Evolutionary conservation across 2,113 vertebrate species (phyloP), one percentile per base, ranked within the genome.

Genomic region (Rhinogobius similis): DNA sequence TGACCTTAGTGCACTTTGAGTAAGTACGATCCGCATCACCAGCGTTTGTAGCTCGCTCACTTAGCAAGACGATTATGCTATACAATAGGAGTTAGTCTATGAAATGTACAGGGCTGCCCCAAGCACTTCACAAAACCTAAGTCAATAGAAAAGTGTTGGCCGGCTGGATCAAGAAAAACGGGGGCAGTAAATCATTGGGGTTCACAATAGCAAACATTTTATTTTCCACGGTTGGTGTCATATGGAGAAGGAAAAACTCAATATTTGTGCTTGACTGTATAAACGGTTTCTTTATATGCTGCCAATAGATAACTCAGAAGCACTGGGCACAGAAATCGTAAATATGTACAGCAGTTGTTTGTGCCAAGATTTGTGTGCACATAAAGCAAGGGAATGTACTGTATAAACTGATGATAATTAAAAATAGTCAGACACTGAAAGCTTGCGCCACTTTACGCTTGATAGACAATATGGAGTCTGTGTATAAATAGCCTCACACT

Each of bases 1-100:
- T 32, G 21, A 44, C 53, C 53, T 55, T 23, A 53, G 21, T 78
- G 65, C 62, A 52, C 72, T 72, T 78, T 65, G 23, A 24, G 64
- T 84, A 74, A 82, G 72, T 72, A 14, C 10, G 44, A 16, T 46
- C 46, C 72, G 68, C 70, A 38, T 82, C 44, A n/a, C 27, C 12
- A 29, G 26, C 43, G 21, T 80, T 79, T 67, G 65, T 53, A 68
- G 38, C 13, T 70, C 44, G 46, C 41, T 29, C 61, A 41, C 36
- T 63, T 63, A 39, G 29, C 59, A 38, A 39, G 59, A 62, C 20
- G 39, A 43, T 63, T 63, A 63, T 61, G 29, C 32, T 36, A 61
- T 61, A 38, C 29, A 61, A 61, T n/a, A 11, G 20, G 27, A 36
- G 29, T 61, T 61, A 61, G 29, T 38, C 29, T 38, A 21, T 12